Percentiles rank a stretch among this genome's conserved stretches.
phyloP scores from a whole-genome alignment of 2,888 invertebrate species.

The Polyploca ridens region DNA sequence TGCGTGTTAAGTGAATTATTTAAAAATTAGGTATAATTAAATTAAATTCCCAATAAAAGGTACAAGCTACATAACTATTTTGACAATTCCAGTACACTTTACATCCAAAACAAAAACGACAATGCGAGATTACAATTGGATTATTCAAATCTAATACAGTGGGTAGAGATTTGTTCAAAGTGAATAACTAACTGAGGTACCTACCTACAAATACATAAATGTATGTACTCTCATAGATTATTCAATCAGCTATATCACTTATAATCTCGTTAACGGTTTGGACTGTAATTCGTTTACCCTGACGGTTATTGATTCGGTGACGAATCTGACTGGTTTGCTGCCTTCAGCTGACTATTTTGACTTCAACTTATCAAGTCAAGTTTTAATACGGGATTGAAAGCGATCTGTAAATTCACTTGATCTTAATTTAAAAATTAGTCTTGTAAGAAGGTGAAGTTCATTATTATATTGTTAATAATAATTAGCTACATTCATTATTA shows the following conservation, averaged over 20 bases:
- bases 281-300: constrained; percentile 11
- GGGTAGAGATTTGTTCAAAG: constrained; percentile 52
- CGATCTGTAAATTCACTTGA: too few species aligned
- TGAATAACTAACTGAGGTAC: constrained; percentile 35
- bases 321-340: background rate
- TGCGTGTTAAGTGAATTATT: too few species aligned
- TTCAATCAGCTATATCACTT: constrained; percentile 25
- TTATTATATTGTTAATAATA: too few species aligned
- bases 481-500: too few species aligned
- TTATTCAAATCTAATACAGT: constrained; percentile 67
- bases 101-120: constrained; percentile 30
- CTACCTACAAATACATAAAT: constrained; percentile 14
- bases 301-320: constrained; percentile 6
- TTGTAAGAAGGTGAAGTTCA: too few species aligned
- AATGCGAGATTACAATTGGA: constrained; percentile 62
- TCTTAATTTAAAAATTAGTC: too few species aligned
- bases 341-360: background rate
- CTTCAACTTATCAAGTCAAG: background rate
- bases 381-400: too few species aligned
- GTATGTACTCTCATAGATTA: constrained; percentile 6
- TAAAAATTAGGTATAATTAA: too few species aligned
- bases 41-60: too few species aligned
- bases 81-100: constrained; percentile 26
- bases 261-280: constrained; percentile 24
- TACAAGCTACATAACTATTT: too few species aligned